Base-by-base conservation (phyloP, 2,888 invertebrate species). In the Xylocampa areola region DNA sequence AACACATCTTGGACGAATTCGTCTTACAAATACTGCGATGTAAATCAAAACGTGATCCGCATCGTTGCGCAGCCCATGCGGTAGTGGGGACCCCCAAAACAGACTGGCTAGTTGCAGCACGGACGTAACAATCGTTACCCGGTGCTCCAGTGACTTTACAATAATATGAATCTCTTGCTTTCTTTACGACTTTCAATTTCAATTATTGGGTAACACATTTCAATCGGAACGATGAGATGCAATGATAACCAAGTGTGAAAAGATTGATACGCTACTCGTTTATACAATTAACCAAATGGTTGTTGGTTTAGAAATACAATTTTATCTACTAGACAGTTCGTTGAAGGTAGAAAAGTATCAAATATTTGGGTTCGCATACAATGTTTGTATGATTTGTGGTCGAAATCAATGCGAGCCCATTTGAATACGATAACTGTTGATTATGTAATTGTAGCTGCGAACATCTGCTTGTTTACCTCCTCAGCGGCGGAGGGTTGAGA, bases 391-490 rank as follows among this genome's bases (percentile, higher is more conserved):
- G 41, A 53, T 39, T 49, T 58, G 36, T 57, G 59, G 48, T 66
- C 72, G 68, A 76, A 80, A 85, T 82, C 82, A 78, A 85, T 81
- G 81, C 79, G 77, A 68, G 76, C 76, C 83, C 85, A 91, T 92
- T 92, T 89, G 83, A 92, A 92, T 91, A 87, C 80, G 86, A 87
- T 88, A 82, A 78, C 80, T 93, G 90, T 94, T 92, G 91, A 87
- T 91, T 84, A 81, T 88, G 93, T 93, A 94, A 94, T 87, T 85
- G 88, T 82, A 92, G 82, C 87, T 81, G 62, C 57, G 82, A 77
- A 89, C 93, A 93, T 94, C 93, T 94, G 93, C 87, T 76, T 89
- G 84, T 91, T 91, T 91, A 82, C 81, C 80, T 86, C 87, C 81
- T 78, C 75, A 71, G 65, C 77, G 79, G 73, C 73, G 68, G 77